phyloP scores from a whole-genome alignment of 2,797 vertebrate species.

The Neoniphon sammara region DNA sequence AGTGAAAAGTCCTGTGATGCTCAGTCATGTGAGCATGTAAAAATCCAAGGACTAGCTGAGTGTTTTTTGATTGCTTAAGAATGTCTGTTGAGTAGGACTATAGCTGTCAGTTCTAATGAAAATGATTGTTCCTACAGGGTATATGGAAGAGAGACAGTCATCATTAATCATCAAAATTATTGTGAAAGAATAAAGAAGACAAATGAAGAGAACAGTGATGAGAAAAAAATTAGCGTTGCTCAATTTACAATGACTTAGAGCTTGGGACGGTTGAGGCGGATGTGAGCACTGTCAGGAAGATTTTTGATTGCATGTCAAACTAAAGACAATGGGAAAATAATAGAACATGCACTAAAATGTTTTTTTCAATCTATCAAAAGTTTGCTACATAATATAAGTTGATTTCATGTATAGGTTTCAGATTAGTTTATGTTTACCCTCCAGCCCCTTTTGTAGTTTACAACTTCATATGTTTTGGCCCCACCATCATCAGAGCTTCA shows the following conservation, averaged over 20 bases:
- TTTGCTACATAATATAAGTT: background rate
- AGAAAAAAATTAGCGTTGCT: conserved; percentile 27
- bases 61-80: background rate
- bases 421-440: background rate
- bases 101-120: background rate
- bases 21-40: background rate
- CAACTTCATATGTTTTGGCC: background rate
- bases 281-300: background rate
- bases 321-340: background rate
- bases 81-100: background rate
- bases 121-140: conserved; percentile 7
- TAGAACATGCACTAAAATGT: background rate
- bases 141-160: conserved; percentile 17
- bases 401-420: background rate
- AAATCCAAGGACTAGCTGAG: background rate
- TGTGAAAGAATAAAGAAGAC: conserved; percentile 13
- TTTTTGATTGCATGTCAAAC: background rate
- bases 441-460: background rate
- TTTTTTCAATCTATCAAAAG: background rate
- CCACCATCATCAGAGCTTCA: no score
- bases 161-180: conserved; percentile 37
- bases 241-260: conserved; percentile 33
- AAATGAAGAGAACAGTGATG: conserved; percentile 38
- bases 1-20: conserved; percentile 8
- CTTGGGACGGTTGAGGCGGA: conserved; percentile 26